phyloP scores from a whole-genome alignment of 2,113 vertebrate species.

The Craseonycteris thonglongyai region DNA sequence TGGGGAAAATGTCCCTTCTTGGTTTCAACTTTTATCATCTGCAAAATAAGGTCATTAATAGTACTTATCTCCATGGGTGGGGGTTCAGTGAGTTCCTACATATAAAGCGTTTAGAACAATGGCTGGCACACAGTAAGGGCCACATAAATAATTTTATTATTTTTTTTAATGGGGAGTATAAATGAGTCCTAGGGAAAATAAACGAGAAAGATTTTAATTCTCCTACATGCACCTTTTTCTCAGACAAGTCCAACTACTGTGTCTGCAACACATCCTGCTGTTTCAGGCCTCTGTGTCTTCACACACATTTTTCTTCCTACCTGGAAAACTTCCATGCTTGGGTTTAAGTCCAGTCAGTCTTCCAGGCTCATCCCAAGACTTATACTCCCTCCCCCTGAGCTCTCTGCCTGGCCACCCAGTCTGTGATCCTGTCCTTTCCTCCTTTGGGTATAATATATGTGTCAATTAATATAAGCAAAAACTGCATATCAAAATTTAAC shows the following conservation, averaged over 20 bases:
- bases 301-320: not conserved
- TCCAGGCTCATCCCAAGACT: not conserved
- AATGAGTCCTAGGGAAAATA: not conserved
- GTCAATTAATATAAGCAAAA: not conserved
- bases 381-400: not conserved
- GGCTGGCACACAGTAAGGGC: not conserved
- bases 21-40: not conserved
- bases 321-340: not conserved
- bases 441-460: not conserved
- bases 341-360: not conserved
- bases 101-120: not conserved
- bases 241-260: not conserved
- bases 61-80: not conserved
- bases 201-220: not conserved
- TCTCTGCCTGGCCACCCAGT: not conserved
- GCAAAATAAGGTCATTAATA: not conserved
- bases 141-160: not conserved
- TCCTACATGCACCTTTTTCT: not conserved
- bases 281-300: not conserved
- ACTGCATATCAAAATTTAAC: not conserved
- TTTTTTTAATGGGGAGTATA: not conserved
- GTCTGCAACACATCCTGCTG: not conserved
- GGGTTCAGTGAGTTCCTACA: not conserved
- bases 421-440: not conserved
- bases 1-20: not conserved